Percentiles rank a stretch among this genome's conserved stretches.
Conservation (phyloP, 2,797 vertebrate species). For the Galagoides demidoff region DNA sequence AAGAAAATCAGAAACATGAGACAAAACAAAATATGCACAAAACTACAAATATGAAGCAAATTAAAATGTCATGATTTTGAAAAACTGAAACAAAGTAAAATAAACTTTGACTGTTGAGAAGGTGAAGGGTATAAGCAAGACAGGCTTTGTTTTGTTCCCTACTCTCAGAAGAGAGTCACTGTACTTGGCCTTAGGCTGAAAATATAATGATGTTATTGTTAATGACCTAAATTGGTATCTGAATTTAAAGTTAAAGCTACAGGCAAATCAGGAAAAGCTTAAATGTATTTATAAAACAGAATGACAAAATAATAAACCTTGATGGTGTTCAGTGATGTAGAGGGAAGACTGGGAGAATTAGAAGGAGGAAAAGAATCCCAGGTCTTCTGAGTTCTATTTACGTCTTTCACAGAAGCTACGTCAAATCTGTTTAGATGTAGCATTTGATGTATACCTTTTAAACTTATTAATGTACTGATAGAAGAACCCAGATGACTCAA, state of each 20-base stretch:
- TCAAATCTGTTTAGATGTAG: not conserved
- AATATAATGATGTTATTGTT: not conserved
- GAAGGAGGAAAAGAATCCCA: not conserved
- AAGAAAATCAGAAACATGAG: not conserved
- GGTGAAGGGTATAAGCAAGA: not conserved
- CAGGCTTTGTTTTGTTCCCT: not conserved
- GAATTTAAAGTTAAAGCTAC: not conserved
- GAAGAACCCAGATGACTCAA: not conserved
- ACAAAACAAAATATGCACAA: not conserved
- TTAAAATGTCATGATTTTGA: conserved; percentile 14
- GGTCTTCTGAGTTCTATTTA: not conserved
- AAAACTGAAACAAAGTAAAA: not conserved
- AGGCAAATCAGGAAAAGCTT: not conserved
- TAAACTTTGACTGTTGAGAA: not conserved
- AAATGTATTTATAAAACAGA: conserved; percentile 7
- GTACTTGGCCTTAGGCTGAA: not conserved
- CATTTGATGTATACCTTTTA: not conserved
- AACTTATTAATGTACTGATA: not conserved
- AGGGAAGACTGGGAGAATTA: not conserved
- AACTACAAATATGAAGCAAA: not conserved
- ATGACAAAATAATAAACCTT: conserved; percentile 38
- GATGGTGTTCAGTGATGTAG: not conserved
- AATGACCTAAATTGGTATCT: not conserved
- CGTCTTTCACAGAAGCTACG: not conserved
- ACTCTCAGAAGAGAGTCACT: not conserved